These are phyloP conservation scores for Aurelia aurita complex sp. Pacific DNA, from an alignment of 30 jellyfish, hydroid and myxozoan genomes.

Conservation along the genomic window DNA sequence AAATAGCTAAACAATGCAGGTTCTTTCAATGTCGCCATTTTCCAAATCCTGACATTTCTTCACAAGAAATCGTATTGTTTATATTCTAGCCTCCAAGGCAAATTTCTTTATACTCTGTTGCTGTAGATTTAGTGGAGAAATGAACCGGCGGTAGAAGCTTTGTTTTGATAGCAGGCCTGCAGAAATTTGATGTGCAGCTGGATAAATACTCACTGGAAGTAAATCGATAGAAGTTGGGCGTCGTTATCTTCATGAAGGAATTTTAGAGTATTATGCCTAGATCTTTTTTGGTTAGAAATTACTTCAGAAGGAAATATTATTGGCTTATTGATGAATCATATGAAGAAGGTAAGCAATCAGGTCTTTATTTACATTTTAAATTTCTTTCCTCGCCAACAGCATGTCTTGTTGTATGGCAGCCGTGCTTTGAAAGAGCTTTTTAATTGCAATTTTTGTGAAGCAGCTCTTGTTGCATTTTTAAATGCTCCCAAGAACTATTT, in stretches of 20 bases:
- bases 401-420: no score
- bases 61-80: neutral
- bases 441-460: no score
- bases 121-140: slow-evolving; percentile 17
- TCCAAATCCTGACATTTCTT: slow-evolving; percentile 59
- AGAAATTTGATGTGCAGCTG: neutral
- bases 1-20: slow-evolving; percentile 62
- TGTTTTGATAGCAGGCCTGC: neutral
- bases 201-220: neutral
- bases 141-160: slow-evolving; percentile 4
- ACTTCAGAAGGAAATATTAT: slow-evolving; percentile 56
- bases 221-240: neutral
- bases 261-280: slow-evolving; percentile 84
- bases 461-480: no score
- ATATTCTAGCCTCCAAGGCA: slow-evolving; percentile 8
- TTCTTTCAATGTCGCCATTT: slow-evolving; percentile 69
- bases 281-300: slow-evolving; percentile 86
- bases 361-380: no score
- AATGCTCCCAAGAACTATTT: no score
- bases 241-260: neutral
- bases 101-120: neutral
- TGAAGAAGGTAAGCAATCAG: slow-evolving; percentile 50
- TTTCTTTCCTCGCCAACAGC: no score
- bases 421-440: no score
- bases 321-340: slow-evolving; percentile 57